Evolutionary conservation across 2,888 invertebrate genomes (phyloP), one percentile per base, ranked within the genome.

Genomic region (Drosophila melanosoma): DNA sequence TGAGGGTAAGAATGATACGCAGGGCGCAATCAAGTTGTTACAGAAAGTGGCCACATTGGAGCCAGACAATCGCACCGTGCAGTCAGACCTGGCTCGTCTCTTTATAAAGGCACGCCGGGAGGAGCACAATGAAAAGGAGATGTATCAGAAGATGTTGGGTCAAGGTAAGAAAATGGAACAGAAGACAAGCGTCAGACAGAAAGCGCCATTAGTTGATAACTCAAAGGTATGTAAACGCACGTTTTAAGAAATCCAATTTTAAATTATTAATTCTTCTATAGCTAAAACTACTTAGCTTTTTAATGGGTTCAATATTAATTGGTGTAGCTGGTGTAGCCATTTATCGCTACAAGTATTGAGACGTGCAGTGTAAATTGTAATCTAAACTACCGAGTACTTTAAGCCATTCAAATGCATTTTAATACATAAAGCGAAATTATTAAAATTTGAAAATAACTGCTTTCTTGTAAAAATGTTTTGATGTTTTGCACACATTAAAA

Each of bases 261-360:
- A 20, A 54, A 23, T 40, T 29, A 32, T 17, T n/a, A 35, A 7
- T 35, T 20, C 49, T n/a, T 38, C 35, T 82, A 86, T 72, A 93
- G 93, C 82, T 93, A 3, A 93, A 92, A 82, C 71, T 93, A n/a
- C 83, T 93, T 54, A 93, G 93, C 10, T 93, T 93, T 78, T 72
- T 93, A 40, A 93, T 93, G 96, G 96, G 96, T 66, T 95, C 97
- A 20, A 93, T 97, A 76, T 94, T 96, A 68, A 95, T 96, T 81
- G 95, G 96, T 61, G 94, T 96, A 69, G 95, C 95, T 65, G 96
- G 97, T 76, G 95, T 96, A 63, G 94, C 96, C 59, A 95, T 96
- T 66, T 96, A 96, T 93, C 95, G 96, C 91, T 96, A 96, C 93
- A 95, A 96, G 94, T 94, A 93, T 83, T 93, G 72, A 83, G 33